Evolutionary conservation across 2,888 invertebrate species (phyloP), one percentile per base, ranked within the genome.

Genomic region (Apamea epomidion): DNA sequence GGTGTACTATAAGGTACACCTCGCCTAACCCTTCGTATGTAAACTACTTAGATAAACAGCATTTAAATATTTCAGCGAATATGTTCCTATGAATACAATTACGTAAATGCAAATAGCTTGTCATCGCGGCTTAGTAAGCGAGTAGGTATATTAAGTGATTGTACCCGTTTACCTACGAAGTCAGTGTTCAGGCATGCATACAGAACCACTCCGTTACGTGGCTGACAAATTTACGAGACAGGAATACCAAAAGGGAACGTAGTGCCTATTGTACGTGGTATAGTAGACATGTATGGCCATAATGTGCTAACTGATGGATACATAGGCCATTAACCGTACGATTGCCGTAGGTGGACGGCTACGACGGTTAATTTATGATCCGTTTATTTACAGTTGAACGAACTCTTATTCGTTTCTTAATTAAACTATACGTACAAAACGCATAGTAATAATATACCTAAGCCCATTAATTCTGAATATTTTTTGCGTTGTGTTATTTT

Each of bases 101-200:
- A n/a, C n/a, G 48, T 62, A 76, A 75, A 85, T 85, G 81, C 78
- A 87, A 81, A 81, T 81, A 70, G 14, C 65, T 37, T 21, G 82
- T 81, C 78, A 80, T 74, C 67, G 54, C 70, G n/a, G 73, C 60
- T 82, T 71, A 78, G 76, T 70, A 74, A 64, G 71, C 42, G 65
- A 85, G 86, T 71, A 58, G 16, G 18, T 89, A 89, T 83, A 80
- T 90, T 89, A 90, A 90, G 85, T 88, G 84, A 84, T 84, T 84
- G 74, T 82, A 78, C 72, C 74, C 58, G 69, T 76, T 85, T 83
- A 80, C 64, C 64, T 72, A 68, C 80, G 65, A 21, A 71, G 77
- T 51, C 77, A 62, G 81, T 78, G 74, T 74, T 86, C 82, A 81
- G 88, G 78, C 82, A 80, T 78, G 81, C 87, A 85, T 80, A 83